phyloP scores from a whole-genome alignment of 2,888 invertebrate species.

The Drosophila macrospina region DNA sequence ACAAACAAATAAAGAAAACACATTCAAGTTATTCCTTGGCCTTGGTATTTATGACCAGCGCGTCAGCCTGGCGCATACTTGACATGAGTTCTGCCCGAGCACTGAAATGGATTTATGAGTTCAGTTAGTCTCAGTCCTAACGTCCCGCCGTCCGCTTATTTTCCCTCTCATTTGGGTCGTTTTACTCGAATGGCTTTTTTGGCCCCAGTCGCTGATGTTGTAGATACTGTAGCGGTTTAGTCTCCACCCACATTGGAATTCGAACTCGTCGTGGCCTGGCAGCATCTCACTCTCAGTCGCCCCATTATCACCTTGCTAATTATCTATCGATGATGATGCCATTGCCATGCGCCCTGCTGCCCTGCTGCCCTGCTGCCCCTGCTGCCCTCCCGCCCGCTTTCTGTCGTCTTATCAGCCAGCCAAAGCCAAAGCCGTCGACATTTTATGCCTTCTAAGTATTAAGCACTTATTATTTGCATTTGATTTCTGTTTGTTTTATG shows the following conservation, averaged over 20 bases:
- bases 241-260: conserved; percentile 73
- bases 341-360: conserved; percentile 50
- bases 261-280: conserved; percentile 62
- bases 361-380: conserved; percentile 51
- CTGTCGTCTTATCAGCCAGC: conserved; percentile 58
- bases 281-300: conserved; percentile 65
- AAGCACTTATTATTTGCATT: conserved; percentile 59
- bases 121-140: conserved; percentile 7
- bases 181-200: conserved; percentile 43
- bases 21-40: conserved; percentile 71
- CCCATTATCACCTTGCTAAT: conserved; percentile 77
- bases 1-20: conserved; percentile 71
- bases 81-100: conserved; percentile 37
- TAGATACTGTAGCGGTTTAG: conserved; percentile 8
- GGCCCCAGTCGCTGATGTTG: conserved; percentile 2
- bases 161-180: conserved; percentile 19
- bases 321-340: conserved; percentile 75
- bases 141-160: conserved; percentile 1
- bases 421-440: conserved; percentile 40
- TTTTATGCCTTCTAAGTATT: conserved; percentile 34
- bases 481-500: conserved; percentile 46
- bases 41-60: conserved; percentile 75
- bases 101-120: conserved; percentile 53
- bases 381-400: conserved; percentile 38
- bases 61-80: conserved; percentile 65